phyloP scores from a whole-genome alignment of 2,888 invertebrate species.

The Girardia tigrina region DNA sequence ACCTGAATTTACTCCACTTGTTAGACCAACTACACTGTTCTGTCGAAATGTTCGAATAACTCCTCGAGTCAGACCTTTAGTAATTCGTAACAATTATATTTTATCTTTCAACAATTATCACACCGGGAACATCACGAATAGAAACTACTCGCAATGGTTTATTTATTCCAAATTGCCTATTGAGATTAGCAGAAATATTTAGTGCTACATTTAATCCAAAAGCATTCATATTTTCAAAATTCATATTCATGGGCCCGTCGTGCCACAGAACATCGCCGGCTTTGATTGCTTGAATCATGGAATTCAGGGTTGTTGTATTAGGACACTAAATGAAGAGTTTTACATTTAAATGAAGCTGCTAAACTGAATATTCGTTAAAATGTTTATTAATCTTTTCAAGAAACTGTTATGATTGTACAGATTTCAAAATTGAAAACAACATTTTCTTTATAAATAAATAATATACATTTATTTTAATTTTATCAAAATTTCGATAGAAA shows the following conservation, averaged over 20 bases:
- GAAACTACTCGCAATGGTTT: conserved; percentile 41
- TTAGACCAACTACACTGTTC: conserved; percentile 31
- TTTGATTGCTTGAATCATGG: conserved; percentile 39
- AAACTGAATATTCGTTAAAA: too few species aligned
- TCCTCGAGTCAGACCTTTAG: conserved; percentile 38
- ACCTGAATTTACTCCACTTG: conserved; percentile 35
- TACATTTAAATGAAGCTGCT: too few species aligned
- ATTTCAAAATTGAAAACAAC: too few species aligned
- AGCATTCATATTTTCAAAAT: conserved; percentile 42
- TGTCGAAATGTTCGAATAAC: conserved; percentile 16
- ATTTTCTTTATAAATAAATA: too few species aligned
- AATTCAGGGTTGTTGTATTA: conserved; percentile 38
- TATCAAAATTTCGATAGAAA: too few species aligned
- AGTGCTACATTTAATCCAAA: conserved; percentile 41
- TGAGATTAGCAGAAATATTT: conserved; percentile 41
- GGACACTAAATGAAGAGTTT: conserved; percentile 45
- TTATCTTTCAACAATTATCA: not conserved
- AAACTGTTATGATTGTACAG: too few species aligned
- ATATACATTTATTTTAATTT: too few species aligned
- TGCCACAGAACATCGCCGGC: conserved; percentile 44
- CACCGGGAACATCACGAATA: conserved; percentile 47
- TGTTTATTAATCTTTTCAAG: too few species aligned
- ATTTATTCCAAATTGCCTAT: conserved; percentile 40
- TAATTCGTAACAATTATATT: not conserved
- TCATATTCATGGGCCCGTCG: conserved; percentile 47